Percentiles rank a stretch among this genome's conserved stretches.
phyloP scores from a whole-genome alignment of 2,797 vertebrate genomes.

The Myotis vivesi region DNA sequence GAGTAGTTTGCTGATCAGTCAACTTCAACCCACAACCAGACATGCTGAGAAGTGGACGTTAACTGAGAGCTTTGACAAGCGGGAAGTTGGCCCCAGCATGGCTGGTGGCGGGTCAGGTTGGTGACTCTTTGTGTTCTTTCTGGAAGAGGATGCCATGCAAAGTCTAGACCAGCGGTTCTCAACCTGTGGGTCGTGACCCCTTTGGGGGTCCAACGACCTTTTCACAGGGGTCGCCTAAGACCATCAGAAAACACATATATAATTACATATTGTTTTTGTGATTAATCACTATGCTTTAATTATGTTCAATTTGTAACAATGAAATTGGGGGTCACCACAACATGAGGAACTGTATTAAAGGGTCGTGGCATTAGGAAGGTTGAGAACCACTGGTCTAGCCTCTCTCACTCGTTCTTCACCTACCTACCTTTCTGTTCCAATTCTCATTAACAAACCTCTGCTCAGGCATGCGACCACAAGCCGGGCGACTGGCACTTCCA shows the following conservation, averaged over 20 bases:
- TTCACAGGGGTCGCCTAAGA: too few species aligned
- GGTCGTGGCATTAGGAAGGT: too few species aligned
- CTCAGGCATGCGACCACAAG: neutral
- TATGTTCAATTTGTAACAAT: too few species aligned
- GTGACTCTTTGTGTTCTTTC: constrained; percentile 19
- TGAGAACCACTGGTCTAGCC: neutral
- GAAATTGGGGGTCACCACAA: too few species aligned
- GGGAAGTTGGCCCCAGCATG: neutral
- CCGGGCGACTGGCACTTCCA: neutral
- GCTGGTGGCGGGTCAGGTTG: neutral
- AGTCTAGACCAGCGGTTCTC: neutral
- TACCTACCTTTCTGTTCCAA: neutral
- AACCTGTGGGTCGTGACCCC: too few species aligned
- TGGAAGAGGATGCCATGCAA: neutral
- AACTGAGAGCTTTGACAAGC: neutral
- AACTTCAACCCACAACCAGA: constrained; percentile 50
- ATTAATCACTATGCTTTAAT: too few species aligned
- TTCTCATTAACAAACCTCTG: neutral
- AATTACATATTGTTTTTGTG: too few species aligned
- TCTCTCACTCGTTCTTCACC: neutral
- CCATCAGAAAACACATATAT: too few species aligned
- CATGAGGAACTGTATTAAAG: too few species aligned
- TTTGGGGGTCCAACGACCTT: too few species aligned
- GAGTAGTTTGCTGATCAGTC: constrained; percentile 70
- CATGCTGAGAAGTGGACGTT: constrained; percentile 57